Conservation (phyloP, 2,113 vertebrate genomes). For the Stigmatopora nigra region DNA sequence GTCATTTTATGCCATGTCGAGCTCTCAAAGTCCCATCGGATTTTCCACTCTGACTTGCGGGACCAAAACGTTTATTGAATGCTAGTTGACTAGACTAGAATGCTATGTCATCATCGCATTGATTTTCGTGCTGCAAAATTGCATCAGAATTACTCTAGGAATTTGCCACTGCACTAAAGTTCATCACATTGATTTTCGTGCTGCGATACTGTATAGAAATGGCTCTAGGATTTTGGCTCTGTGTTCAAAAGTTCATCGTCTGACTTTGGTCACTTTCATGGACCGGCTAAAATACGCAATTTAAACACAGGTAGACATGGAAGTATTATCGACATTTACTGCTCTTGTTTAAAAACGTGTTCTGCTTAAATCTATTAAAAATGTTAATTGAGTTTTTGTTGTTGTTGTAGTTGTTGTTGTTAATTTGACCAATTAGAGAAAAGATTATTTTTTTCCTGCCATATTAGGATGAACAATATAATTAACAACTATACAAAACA, state of each 20-base stretch:
- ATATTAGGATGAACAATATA: too few species aligned
- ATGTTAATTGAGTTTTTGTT: too few species aligned
- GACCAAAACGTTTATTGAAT: slow-evolving; percentile 1
- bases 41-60: not conserved
- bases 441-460: too few species aligned
- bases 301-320: not conserved
- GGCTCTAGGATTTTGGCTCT: not conserved
- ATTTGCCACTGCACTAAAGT: not conserved
- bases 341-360: not conserved
- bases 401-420: too few species aligned
- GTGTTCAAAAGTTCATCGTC: not conserved
- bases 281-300: not conserved
- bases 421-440: too few species aligned
- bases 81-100: not conserved
- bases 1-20: not conserved
- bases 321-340: not conserved
- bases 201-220: not conserved
- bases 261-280: not conserved
- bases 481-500: too few species aligned
- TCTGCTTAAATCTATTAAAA: not conserved
- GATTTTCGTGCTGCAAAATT: not conserved
- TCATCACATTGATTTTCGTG: not conserved
- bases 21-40: not conserved
- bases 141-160: too few species aligned
- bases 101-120: not conserved